Percentiles rank a stretch among this genome's conserved stretches.
Conservation (phyloP, 2,113 vertebrate species). For the Sciurus niger region DNA sequence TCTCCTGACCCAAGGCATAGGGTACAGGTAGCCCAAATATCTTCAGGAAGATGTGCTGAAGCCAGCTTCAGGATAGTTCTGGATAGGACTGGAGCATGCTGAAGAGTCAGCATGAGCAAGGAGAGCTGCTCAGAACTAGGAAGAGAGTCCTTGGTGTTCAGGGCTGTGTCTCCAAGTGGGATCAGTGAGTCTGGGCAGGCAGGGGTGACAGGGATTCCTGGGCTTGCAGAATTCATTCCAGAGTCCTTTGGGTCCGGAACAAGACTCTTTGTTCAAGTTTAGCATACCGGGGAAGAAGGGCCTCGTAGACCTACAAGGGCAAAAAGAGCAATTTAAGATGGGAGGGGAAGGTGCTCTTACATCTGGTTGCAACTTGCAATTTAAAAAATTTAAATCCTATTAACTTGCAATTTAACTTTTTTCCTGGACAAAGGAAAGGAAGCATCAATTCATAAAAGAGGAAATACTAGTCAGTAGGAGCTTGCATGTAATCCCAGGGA, state of each 20-base stretch:
- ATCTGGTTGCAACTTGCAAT: neutral
- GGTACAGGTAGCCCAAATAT: neutral
- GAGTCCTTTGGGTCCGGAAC: neutral
- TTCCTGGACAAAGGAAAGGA: neutral
- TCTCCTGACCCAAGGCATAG: neutral
- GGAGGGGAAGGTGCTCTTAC: too few species aligned
- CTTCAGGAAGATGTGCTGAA: neutral
- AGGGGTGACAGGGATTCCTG: neutral
- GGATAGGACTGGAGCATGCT: neutral
- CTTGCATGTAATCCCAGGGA: too few species aligned
- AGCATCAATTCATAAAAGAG: neutral
- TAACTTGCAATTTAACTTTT: neutral
- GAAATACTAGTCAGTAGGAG: neutral
- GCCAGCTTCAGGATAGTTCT: neutral
- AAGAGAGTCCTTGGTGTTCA: neutral
- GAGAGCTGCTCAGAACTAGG: neutral
- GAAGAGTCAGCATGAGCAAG: neutral
- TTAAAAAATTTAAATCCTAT: neutral
- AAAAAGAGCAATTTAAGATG: neutral
- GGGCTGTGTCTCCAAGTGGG: neutral
- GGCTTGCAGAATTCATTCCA: constrained; percentile 3
- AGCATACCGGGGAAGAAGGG: constrained; percentile 70
- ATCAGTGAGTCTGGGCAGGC: neutral
- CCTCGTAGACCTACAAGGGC: constrained; percentile 73
- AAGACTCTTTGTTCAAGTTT: constrained; percentile 78